Conservation (phyloP, 2,797 vertebrate species). For the Galago senegalensis region DNA sequence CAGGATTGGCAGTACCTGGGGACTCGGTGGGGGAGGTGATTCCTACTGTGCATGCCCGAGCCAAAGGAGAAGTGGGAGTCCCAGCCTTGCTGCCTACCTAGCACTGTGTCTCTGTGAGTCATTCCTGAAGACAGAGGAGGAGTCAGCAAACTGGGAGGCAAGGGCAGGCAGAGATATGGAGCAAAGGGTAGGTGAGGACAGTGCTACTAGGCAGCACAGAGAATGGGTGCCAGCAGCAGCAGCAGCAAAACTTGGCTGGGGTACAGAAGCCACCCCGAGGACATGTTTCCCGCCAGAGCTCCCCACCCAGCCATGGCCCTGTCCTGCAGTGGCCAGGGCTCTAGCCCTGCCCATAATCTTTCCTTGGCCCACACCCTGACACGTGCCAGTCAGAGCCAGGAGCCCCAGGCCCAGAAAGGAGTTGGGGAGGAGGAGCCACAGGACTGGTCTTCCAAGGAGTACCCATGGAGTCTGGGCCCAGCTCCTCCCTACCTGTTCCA, state of each 20-base stretch:
- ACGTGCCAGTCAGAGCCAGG: not conserved
- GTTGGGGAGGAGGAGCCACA: not conserved
- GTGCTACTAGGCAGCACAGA: not conserved
- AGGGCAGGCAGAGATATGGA: not conserved
- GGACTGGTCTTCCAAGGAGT: not conserved
- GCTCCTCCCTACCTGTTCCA: not conserved
- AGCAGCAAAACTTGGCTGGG: not conserved
- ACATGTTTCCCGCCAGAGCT: conserved; percentile 39
- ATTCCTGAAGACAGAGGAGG: not conserved
- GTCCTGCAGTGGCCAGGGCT: not conserved
- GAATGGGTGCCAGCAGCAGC: not conserved
- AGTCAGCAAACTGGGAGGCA: not conserved
- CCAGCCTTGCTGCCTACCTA: not conserved
- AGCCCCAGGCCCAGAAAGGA: not conserved
- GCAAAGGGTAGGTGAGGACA: conserved; percentile 72
- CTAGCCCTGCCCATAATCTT: not conserved
- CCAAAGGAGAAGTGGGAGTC: not conserved
- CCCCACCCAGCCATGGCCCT: not conserved
- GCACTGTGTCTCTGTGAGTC: not conserved
- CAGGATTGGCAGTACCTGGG: not conserved
- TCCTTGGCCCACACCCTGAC: conserved; percentile 56
- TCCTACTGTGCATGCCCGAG: not conserved
- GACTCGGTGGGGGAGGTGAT: not conserved
- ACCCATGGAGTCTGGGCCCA: fast-evolving
- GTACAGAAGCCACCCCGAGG: conserved; percentile 65